Evolutionary conservation across 2,113 vertebrate species (phyloP).

Genomic region (Pomatostomus ruficeps): DNA sequence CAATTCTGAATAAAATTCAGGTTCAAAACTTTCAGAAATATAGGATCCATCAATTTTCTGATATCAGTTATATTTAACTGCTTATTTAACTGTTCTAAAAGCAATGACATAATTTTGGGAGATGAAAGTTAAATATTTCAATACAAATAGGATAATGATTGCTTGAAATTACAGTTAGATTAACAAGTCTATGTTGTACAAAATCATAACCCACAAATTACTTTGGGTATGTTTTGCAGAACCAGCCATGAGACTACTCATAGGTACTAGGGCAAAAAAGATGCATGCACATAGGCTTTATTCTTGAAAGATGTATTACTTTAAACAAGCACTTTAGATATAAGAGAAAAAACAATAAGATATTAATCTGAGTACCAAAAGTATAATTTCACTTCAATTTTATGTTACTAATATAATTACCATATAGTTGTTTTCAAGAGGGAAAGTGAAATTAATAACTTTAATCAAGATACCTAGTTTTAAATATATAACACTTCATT

Average conservation of each 20-base stretch:
- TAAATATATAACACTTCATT: constrained; percentile 4
- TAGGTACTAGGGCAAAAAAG: not conserved
- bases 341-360: constrained; percentile 24
- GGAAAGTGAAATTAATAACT: not conserved
- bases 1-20: not conserved
- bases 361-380: constrained; percentile 30
- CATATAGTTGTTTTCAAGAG: not conserved
- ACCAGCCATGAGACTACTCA: not conserved
- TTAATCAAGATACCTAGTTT: not conserved
- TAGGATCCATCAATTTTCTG: not conserved
- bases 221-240: not conserved
- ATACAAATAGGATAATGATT: not conserved
- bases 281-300: not conserved
- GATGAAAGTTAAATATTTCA: not conserved
- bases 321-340: constrained; percentile 31
- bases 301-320: constrained; percentile 22
- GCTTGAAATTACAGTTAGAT: not conserved
- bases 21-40: not conserved
- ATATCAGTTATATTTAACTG: not conserved
- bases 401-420: constrained; percentile 25
- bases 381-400: constrained; percentile 30
- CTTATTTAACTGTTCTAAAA: not conserved
- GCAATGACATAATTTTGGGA: not conserved
- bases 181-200: not conserved
- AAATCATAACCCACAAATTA: not conserved